phyloP scores from a whole-genome alignment of 2,888 invertebrate genomes.

The Lasioglossum malachurum region DNA sequence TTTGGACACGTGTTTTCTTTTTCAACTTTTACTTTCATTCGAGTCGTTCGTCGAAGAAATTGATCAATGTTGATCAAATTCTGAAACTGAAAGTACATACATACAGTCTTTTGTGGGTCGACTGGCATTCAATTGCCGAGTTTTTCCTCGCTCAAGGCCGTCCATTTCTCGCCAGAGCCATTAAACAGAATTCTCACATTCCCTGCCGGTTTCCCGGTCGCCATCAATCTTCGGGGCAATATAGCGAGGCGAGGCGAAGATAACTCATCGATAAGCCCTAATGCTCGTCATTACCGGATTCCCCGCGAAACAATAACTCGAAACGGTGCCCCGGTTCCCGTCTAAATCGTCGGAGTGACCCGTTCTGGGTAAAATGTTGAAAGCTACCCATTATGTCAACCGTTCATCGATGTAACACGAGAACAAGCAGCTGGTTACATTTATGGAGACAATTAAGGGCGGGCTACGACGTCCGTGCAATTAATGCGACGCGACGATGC shows the following conservation, averaged over 20 bases:
- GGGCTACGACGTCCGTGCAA: slow-evolving; percentile 22
- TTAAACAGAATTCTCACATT: slow-evolving; percentile 1
- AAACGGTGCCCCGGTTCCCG: background rate
- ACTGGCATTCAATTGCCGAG: background rate
- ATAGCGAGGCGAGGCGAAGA: background rate
- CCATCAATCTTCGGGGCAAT: background rate
- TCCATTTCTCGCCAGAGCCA: background rate
- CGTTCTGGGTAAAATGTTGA: background rate
- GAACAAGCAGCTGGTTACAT: slow-evolving; percentile 40
- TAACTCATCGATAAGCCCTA: slow-evolving; percentile 12
- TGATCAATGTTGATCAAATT: background rate
- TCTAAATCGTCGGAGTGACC: background rate
- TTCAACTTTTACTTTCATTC: background rate
- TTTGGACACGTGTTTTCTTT: background rate
- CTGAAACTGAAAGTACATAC: background rate
- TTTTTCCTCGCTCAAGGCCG: background rate
- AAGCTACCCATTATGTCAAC: slow-evolving; percentile 16
- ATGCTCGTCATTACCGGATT: slow-evolving; percentile 2
- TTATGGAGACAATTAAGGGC: slow-evolving; percentile 50
- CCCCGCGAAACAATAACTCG: slow-evolving; percentile 12
- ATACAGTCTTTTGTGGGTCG: background rate
- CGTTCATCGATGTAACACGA: slow-evolving; percentile 13
- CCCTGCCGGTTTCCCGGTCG: background rate
- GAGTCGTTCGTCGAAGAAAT: too few species aligned
- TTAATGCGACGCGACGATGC: slow-evolving; percentile 19